Percentiles rank a stretch among this genome's conserved stretches.
These are phyloP conservation scores for Hyperoplus immaculatus DNA, from an alignment of 2,797 vertebrate species.

Conservation along the genomic window DNA sequence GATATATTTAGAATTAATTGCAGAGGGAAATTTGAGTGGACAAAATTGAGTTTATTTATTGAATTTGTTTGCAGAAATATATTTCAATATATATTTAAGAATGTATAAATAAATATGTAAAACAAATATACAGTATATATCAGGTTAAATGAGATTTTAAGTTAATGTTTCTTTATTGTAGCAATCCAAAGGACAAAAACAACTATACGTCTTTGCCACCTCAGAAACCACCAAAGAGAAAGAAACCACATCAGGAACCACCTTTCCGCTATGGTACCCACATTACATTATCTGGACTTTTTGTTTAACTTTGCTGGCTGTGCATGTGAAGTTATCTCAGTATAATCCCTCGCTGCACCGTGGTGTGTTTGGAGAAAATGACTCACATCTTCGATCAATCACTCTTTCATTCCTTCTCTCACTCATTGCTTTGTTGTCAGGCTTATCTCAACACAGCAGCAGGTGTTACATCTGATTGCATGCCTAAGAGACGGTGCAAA, in stretches of 20 bases:
- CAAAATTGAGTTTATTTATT: background rate
- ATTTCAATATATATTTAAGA: no score
- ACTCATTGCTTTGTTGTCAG: conserved; percentile 21
- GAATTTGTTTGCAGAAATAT: background rate
- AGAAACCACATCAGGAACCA: background rate
- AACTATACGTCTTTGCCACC: background rate
- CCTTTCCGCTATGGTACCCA: background rate
- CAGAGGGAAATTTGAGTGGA: background rate
- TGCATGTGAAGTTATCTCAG: conserved; percentile 13
- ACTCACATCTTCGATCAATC: conserved; percentile 8
- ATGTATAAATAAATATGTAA: no score
- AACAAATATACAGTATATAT: background rate
- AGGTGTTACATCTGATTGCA: conserved; percentile 34
- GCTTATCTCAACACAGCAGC: conserved; percentile 9
- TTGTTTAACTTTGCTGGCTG: background rate
- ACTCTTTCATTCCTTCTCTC: conserved; percentile 9
- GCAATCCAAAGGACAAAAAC: conserved; percentile 1
- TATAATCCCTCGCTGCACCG: background rate
- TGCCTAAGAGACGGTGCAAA: conserved; percentile 8
- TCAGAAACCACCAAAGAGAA: background rate
- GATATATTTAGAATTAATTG: no score
- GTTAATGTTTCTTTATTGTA: background rate
- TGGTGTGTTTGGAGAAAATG: background rate
- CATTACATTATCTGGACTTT: background rate
- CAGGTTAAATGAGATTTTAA: background rate